Percentiles rank a stretch among this genome's conserved stretches.
Evolutionary conservation across 2,797 vertebrate genomes (phyloP).

Genomic region (Limosa lapponica): DNA sequence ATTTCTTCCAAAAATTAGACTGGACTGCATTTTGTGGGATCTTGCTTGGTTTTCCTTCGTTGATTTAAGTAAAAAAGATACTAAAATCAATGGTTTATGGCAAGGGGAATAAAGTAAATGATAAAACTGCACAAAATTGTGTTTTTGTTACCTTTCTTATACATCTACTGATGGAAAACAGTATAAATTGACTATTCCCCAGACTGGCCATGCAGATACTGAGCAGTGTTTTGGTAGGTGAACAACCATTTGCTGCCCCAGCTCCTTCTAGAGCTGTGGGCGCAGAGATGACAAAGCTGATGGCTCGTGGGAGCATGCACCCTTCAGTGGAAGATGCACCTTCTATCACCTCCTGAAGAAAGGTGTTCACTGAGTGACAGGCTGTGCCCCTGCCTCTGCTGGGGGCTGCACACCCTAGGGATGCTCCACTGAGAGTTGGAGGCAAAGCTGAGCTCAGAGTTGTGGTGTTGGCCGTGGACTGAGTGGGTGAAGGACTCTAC

Average conservation of each 20-base stretch:
- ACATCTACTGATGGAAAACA: not conserved
- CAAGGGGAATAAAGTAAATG: not conserved
- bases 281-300: not conserved
- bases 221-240: not conserved
- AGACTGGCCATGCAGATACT: not conserved
- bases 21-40: not conserved
- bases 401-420: not conserved
- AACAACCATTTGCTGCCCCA: not conserved
- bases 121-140: not conserved
- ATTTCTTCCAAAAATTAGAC: not conserved
- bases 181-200: not conserved
- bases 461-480: rapidly evolving
- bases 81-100: not conserved
- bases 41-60: not conserved
- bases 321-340: not conserved
- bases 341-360: not conserved
- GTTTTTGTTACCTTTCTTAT: not conserved
- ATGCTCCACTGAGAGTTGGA: not conserved
- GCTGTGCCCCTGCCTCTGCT: not conserved
- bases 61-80: not conserved
- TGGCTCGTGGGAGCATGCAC: rapidly evolving
- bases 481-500: not conserved
- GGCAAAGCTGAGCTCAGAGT: not conserved
- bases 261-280: not conserved
- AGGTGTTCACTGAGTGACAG: not conserved